phyloP scores from a whole-genome alignment of 2,888 invertebrate species.

The Andrena marginata region DNA sequence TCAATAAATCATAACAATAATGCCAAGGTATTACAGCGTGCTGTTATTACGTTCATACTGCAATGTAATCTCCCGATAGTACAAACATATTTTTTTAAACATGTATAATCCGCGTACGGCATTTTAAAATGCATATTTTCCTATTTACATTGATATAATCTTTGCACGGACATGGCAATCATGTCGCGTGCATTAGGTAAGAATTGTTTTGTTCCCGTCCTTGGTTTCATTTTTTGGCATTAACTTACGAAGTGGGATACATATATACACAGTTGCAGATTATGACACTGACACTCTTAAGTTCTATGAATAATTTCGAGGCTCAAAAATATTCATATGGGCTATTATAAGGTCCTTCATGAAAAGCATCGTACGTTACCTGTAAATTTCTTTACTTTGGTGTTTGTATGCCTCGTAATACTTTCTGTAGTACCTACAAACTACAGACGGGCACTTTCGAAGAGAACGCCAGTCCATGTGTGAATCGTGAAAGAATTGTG shows the following conservation, averaged over 20 bases:
- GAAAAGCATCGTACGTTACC: not conserved
- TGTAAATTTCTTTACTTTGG: slow-evolving; percentile 9
- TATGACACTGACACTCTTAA: slow-evolving; percentile 31
- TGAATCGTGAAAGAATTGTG: slow-evolving; percentile 46
- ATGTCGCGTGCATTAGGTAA: slow-evolving; percentile 53
- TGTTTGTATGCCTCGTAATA: not conserved
- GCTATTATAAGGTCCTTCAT: not conserved
- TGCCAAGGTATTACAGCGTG: not conserved
- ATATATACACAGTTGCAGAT: slow-evolving; percentile 27
- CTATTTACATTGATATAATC: slow-evolving; percentile 49
- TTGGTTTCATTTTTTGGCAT: slow-evolving; percentile 44
- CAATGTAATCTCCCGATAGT: slow-evolving; percentile 25
- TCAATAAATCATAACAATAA: slow-evolving; percentile 16
- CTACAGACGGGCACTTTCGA: slow-evolving; percentile 20
- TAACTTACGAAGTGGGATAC: not conserved
- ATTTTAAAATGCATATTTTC: slow-evolving; percentile 15
- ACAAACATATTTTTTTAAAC: slow-evolving; percentile 24
- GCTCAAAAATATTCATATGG: not conserved
- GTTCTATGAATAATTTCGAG: slow-evolving; percentile 47
- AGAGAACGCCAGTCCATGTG: slow-evolving; percentile 24
- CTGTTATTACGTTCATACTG: not conserved
- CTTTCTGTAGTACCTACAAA: slow-evolving; percentile 14
- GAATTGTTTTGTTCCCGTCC: slow-evolving; percentile 48
- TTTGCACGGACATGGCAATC: slow-evolving; percentile 24
- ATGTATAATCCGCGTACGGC: slow-evolving; percentile 14